phyloP scores from a whole-genome alignment of 2,888 invertebrate genomes.

The Therioaphis trifolii region DNA sequence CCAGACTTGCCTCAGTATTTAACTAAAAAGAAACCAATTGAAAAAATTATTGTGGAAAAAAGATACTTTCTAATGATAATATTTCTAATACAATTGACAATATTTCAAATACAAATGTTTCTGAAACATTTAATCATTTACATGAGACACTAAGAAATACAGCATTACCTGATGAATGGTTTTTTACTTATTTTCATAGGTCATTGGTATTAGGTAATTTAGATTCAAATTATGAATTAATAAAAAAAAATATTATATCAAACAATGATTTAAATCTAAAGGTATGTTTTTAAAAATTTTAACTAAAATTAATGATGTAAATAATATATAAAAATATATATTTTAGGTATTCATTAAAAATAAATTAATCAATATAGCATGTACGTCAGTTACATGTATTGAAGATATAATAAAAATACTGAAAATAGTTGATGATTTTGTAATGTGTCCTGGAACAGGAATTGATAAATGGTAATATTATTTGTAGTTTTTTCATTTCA shows the following conservation, averaged over 20 bases:
- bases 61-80: background rate
- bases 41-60: background rate
- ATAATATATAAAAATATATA: background rate
- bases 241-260: conserved; percentile 26
- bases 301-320: background rate
- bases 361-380: background rate
- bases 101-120: background rate
- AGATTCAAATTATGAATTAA: background rate
- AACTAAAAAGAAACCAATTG: background rate
- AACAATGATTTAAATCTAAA: conserved; percentile 19
- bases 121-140: conserved; percentile 2
- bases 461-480: conserved; percentile 16
- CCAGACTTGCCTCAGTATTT: too few relatives aligned
- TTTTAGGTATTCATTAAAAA: conserved; percentile 11
- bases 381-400: background rate
- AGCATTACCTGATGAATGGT: background rate
- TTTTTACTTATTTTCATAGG: background rate
- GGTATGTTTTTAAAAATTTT: background rate
- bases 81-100: background rate
- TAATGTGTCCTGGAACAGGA: conserved; percentile 7
- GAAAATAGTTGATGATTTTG: conserved; percentile 15
- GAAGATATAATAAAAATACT: conserved; percentile 2
- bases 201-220: conserved; percentile 20
- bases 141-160: background rate
- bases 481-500: background rate